Conservation (phyloP, 1,140 invertebrate species). For the Anoplolepis gracilipes region DNA sequence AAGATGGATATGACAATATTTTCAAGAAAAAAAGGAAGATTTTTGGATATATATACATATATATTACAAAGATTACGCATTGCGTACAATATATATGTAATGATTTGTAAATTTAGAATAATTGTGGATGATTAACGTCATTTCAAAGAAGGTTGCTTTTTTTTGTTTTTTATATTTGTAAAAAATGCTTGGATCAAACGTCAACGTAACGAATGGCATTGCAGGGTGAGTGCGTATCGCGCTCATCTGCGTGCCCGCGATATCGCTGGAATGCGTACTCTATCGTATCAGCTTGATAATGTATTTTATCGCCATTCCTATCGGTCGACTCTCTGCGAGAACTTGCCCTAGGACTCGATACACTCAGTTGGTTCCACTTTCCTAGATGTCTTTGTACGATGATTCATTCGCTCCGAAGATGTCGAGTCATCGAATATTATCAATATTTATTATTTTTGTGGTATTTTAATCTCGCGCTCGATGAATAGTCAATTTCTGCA, state of each 20-base stretch:
- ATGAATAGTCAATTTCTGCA: not conserved
- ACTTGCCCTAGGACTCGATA: conserved; percentile 1
- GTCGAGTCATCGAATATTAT: not conserved
- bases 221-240: conserved; percentile 54
- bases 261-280: conserved; percentile 79
- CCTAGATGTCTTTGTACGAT: not conserved
- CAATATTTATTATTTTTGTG: no score
- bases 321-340: conserved; percentile 59
- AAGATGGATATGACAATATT: not conserved
- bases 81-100: not conserved
- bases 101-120: no score
- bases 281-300: conserved; percentile 72
- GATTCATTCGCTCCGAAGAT: not conserved
- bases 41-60: no score
- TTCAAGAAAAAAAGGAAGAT: not conserved
- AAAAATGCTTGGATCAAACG: not conserved
- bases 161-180: no score
- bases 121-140: not conserved
- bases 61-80: no score
- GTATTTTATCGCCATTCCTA: conserved; percentile 79
- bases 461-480: conserved; percentile 16
- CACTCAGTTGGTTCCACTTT: conserved; percentile 2
- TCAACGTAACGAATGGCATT: conserved; percentile 52
- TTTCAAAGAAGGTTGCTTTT: no score
- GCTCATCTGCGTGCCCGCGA: conserved; percentile 73